phyloP scores from a whole-genome alignment of 1,140 invertebrate species.

The Achatina immaculata region DNA sequence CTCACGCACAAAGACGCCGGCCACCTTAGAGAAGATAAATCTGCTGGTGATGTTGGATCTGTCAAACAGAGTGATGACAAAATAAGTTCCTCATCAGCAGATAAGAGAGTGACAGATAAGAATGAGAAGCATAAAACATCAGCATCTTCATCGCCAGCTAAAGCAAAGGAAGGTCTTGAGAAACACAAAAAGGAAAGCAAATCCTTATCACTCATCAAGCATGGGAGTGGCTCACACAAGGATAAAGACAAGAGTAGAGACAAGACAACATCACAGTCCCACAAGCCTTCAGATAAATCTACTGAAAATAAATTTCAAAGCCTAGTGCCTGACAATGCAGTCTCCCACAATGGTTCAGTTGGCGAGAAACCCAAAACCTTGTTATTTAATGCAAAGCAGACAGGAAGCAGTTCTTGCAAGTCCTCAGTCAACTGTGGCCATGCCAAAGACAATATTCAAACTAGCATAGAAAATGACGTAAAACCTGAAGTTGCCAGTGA shows the following conservation, averaged over 20 bases:
- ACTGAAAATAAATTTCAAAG: not conserved
- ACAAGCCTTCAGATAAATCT: not conserved
- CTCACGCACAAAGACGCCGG: not conserved
- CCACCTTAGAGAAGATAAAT: not conserved
- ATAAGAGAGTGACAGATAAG: not conserved
- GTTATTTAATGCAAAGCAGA: no score
- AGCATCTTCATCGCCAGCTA: not conserved
- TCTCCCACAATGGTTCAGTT: no score
- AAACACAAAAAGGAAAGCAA: not conserved
- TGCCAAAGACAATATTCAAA: no score
- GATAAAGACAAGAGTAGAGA: not conserved
- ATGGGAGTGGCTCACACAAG: not conserved
- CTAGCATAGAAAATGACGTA: not conserved
- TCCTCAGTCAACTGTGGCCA: not conserved
- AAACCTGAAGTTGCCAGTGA: not conserved
- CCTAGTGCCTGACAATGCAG: not conserved
- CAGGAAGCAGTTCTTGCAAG: no score
- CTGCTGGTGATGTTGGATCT: not conserved
- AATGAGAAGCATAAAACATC: not conserved
- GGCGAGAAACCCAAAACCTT: no score
- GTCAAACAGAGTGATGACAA: not conserved
- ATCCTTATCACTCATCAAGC: not conserved
- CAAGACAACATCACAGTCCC: not conserved
- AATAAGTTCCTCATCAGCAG: not conserved
- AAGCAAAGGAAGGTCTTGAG: not conserved